A percentile compares a stretch with the other conserved stretches of the same genome.
phyloP scores from a whole-genome alignment of 2,797 vertebrate genomes.

The Neosilurus mollespiculum region DNA sequence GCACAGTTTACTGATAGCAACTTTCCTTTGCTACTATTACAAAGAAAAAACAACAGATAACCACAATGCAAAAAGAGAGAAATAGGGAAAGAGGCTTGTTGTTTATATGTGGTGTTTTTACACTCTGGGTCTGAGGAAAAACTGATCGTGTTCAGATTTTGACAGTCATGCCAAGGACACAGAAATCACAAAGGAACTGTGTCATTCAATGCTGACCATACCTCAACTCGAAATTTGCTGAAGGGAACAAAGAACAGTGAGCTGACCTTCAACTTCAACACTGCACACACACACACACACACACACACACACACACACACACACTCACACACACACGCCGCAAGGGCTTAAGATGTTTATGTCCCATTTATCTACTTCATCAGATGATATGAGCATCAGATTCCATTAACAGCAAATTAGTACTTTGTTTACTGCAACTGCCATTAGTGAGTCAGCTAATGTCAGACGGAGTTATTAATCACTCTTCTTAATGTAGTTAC shows the following conservation, averaged over 20 bases:
- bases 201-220: conserved; percentile 33
- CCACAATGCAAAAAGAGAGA: background rate
- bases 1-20: background rate
- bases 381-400: conserved; percentile 18
- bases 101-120: background rate
- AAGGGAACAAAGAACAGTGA: conserved; percentile 26
- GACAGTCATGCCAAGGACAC: background rate
- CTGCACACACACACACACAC: conserved; percentile 9
- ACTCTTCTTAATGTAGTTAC: background rate
- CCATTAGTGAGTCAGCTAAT: background rate
- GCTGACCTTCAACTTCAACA: conserved; percentile 36
- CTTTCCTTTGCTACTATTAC: background rate
- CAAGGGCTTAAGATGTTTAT: background rate
- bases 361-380: background rate
- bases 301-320: background rate
- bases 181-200: conserved; percentile 7
- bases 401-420: conserved; percentile 15
- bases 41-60: background rate
- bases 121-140: background rate
- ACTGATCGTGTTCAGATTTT: background rate
- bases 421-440: conserved; percentile 6
- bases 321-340: background rate
- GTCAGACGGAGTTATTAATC: conserved; percentile 1
- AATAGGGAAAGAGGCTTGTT: background rate
- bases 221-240: conserved; percentile 40